phyloP scores from a whole-genome alignment of 2,888 invertebrate species.

The Cotesia congregata region DNA sequence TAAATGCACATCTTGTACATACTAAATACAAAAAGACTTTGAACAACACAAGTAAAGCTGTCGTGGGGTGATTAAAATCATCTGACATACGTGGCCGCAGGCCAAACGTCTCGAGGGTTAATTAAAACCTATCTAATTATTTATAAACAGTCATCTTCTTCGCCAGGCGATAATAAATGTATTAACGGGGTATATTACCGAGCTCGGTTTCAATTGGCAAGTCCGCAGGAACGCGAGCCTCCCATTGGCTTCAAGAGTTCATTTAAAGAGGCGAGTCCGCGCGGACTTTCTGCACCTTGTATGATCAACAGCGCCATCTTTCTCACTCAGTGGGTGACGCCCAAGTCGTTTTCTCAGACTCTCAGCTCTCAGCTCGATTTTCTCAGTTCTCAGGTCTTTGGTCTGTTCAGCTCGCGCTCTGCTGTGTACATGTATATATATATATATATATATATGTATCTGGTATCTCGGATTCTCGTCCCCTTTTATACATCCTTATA shows the following conservation, averaged over 20 bases:
- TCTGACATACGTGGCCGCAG: slow-evolving; percentile 52
- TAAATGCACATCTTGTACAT: slow-evolving; percentile 9
- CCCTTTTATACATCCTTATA: slow-evolving; percentile 25
- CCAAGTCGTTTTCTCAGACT: slow-evolving; percentile 33
- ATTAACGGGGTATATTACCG: slow-evolving; percentile 50
- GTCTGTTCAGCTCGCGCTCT: too few relatives aligned
- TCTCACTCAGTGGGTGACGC: slow-evolving; percentile 28
- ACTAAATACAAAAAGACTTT: slow-evolving; percentile 9
- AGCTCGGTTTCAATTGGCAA: slow-evolving; percentile 56
- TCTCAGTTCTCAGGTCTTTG: too few relatives aligned
- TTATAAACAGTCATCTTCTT: slow-evolving; percentile 70
- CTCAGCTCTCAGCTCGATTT: background rate
- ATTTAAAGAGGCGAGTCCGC: slow-evolving; percentile 53
- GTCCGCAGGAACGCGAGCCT: background rate
- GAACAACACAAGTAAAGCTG: background rate
- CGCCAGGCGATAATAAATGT: slow-evolving; percentile 64
- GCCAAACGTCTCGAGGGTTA: slow-evolving; percentile 65
- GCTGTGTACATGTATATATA: too few relatives aligned
- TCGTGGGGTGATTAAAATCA: slow-evolving; percentile 60
- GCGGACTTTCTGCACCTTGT: slow-evolving; percentile 50
- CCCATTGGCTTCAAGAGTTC: slow-evolving; percentile 53
- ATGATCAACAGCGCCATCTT: background rate
- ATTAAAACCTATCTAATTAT: slow-evolving; percentile 71
- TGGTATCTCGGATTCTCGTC: slow-evolving; percentile 34
- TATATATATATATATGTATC: background rate